Conservation (phyloP, 2,888 invertebrate species). For the Dromius quadrimaculatus region DNA sequence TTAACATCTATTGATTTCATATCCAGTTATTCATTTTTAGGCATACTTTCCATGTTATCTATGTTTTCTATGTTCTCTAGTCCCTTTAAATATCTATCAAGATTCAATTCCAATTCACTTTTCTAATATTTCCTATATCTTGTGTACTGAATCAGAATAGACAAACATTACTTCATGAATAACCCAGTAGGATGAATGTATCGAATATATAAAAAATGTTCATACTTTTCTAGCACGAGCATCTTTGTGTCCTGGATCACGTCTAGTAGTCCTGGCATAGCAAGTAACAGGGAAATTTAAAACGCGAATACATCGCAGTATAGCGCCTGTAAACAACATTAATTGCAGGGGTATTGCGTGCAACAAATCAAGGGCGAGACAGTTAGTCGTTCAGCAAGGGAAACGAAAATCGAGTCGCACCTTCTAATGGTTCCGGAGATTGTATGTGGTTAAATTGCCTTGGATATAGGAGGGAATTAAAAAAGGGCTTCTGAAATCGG, state of each 20-base stretch:
- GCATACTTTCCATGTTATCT: no score
- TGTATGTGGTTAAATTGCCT: constrained; percentile 2
- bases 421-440: constrained; percentile 13
- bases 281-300: constrained; percentile 56
- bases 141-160: no score
- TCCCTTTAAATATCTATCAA: no score
- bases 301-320: constrained; percentile 57
- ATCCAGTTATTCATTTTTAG: no score
- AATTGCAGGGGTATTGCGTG: constrained; percentile 59
- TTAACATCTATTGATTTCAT: no score
- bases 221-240: constrained; percentile 23
- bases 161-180: no score
- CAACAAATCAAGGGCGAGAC: constrained; percentile 59
- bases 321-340: constrained; percentile 60
- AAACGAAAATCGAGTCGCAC: constrained; percentile 5
- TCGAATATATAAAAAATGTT: constrained; percentile 27
- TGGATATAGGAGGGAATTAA: no score
- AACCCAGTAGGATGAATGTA: no score
- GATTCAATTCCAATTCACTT: no score
- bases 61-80: no score
- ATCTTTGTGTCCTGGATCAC: constrained; percentile 42
- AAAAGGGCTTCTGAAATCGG: no score
- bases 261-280: constrained; percentile 54
- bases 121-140: no score
- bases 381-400: constrained; percentile 51